Evolutionary conservation across 2,888 invertebrate genomes (phyloP), one percentile per base, ranked within the genome.

Genomic region (Leptinotarsa tumamoca): DNA sequence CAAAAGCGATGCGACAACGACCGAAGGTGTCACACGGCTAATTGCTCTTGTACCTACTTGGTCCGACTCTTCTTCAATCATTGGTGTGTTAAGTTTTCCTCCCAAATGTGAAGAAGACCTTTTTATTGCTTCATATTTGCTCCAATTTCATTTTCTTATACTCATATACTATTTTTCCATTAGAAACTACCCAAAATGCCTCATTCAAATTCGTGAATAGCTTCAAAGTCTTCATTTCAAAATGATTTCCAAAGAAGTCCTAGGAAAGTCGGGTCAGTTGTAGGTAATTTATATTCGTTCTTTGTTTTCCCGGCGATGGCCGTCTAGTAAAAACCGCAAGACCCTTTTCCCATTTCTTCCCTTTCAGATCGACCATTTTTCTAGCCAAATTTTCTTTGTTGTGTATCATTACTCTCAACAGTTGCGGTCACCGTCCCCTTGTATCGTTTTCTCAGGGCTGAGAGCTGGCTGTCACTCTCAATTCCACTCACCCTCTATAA

Each of bases 361-460:
- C 61, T 61, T 61, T 21, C 18, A 56, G 14, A 61, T 4, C 7
- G n/a, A 63, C 33, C 33, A 63, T 43, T 13, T 23, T 23, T 63
- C 63, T 43, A 14, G 63, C 18, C n/a, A 7, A 63, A 33, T 63
- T 63, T 63, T 63, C 63, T 63, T 63, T 63, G 63, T 63, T 63
- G 63, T 63, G n/a, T 33, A 17, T 63, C 43, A 63, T 43, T 63
- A 27, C 5, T n/a, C 61, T 14, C n/a, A 58, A 18, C 21, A 69
- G 70, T 70, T 70, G 70, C 58, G 70, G 70, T 56, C 18, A 49
- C 33, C n/a, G 33, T 43, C 27, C 63, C 63, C 43, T 33, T 7
- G 75, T 72, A 72, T 73, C 63, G 61, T 68, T 73, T 76, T 76
- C 76, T 76, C 76, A 76, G 71, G 71, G 13, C 56, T 15, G 70